Base-by-base conservation (phyloP, 2,888 invertebrate genomes). In the Habroteleia sp. region DNA sequence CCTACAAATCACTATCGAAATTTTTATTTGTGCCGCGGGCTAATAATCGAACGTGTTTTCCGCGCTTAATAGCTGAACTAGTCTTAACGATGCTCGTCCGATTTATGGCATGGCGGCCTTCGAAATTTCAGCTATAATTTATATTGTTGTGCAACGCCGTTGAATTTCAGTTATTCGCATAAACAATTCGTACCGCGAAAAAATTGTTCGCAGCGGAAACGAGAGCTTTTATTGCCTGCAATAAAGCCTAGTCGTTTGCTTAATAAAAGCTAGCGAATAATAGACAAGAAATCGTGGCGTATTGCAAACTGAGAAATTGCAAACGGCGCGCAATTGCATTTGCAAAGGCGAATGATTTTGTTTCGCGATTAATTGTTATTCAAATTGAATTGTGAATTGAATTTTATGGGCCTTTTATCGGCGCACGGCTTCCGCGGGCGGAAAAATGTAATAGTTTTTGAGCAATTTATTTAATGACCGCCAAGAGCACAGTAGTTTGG, bases 131-230 rank as follows among this genome's bases (percentile, higher is more conserved):
- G 11, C 27, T 37, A 42, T 33, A 65, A 54, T 65, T 65, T 54
- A 65, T 44, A 29, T 46, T 54, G 37, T 42, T 48, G 46, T 44
- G 31, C 10, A 44, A 23, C n/a, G 16, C 37, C 27, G 35, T 65
- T 65, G 27, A 65, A 37, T 37, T 46, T 44, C 54, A 52, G 16
- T 54, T 65, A 46, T 54, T 65, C 54, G 54, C 65, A 65, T 65
- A 54, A 54, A 46, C 54, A 37, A 37, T 54, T 17, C n/a, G 14
- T 11, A 8, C 25, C 39, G 46, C 6, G 35, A 62, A 41, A 41
- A 50, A 42, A 48, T 39, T 4, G 3, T 5, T n/a, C n/a, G n/a
- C n/a, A n/a, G 20, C 23, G 23, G 27, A 58, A 29, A 42, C 16
- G 41, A 29, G 11, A 31, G 39, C 8, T 48, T 62, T 46, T 60